A percentile compares a stretch with the other conserved stretches of the same genome.
Evolutionary conservation across 2,113 vertebrate species (phyloP).

Genomic region (Collichthys lucidus): DNA sequence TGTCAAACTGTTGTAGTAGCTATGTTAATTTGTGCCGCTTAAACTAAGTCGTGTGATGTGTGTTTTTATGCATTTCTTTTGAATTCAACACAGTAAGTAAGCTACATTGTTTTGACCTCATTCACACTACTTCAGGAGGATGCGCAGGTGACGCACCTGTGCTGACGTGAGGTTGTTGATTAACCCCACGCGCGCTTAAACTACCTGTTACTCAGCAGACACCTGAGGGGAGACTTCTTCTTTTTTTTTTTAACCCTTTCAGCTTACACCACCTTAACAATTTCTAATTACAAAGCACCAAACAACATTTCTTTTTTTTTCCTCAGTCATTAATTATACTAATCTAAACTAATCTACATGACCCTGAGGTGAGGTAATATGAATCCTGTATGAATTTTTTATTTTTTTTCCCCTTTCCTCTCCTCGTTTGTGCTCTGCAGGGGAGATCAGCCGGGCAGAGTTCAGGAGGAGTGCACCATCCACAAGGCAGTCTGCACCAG

Average conservation of each 20-base stretch:
- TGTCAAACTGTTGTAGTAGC: neutral
- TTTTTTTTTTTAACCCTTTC: constrained; percentile 15
- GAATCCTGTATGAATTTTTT: neutral
- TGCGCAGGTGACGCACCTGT: constrained; percentile 82
- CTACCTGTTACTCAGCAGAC: constrained; percentile 61
- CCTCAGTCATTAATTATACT: neutral
- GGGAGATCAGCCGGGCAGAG: constrained; percentile 42
- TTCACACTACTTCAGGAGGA: constrained; percentile 62
- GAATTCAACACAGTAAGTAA: constrained; percentile 1
- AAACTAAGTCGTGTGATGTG: neutral
- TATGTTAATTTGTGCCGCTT: too few relatives aligned
- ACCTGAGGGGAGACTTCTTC: constrained; percentile 19
- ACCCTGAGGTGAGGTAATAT: neutral
- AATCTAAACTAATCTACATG: constrained; percentile 1
- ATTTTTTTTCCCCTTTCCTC: neutral
- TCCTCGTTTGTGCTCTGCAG: constrained; percentile 52
- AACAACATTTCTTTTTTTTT: neutral
- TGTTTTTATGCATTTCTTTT: neutral
- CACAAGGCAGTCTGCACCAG: constrained; percentile 34
- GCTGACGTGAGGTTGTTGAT: constrained; percentile 76
- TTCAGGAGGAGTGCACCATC: constrained; percentile 64
- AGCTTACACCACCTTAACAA: neutral
- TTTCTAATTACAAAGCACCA: neutral
- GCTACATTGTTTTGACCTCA: constrained; percentile 66
- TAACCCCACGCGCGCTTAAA: constrained; percentile 66